Conservation (phyloP, 2,797 vertebrate genomes). For the Sibirionetta formosa region DNA sequence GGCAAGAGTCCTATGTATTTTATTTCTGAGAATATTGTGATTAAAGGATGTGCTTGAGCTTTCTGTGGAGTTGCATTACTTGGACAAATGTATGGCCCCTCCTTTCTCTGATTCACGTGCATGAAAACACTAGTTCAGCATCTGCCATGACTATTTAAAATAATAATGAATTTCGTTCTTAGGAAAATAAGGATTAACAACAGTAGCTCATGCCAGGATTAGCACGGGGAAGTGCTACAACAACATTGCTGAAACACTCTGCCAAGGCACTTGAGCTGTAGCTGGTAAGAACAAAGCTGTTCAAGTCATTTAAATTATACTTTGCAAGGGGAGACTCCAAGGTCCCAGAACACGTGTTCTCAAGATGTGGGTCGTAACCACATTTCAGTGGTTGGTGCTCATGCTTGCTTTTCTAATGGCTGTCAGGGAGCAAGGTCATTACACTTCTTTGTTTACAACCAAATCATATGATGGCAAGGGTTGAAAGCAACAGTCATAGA, state of each 20-base stretch:
- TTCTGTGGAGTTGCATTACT: not conserved
- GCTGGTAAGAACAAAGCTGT: not conserved
- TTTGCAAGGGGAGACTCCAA: not conserved
- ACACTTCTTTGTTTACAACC: not conserved
- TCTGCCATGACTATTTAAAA: conserved; percentile 33
- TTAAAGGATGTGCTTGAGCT: not conserved
- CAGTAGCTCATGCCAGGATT: conserved; percentile 23
- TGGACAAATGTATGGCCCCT: not conserved
- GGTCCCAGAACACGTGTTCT: not conserved
- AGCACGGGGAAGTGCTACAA: not conserved
- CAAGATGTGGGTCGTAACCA: not conserved
- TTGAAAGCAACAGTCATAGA: not conserved
- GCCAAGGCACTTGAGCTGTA: conserved; percentile 25
- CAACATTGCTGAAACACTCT: not conserved
- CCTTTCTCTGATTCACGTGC: not conserved
- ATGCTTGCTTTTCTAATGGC: not conserved
- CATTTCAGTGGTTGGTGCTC: not conserved
- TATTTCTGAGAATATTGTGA: not conserved
- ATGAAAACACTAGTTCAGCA: not conserved
- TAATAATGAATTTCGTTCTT: conserved; percentile 31
- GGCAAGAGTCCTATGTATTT: not conserved
- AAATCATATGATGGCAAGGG: not conserved
- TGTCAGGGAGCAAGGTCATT: not conserved
- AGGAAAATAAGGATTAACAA: conserved; percentile 16
- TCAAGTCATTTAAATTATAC: not conserved